Conservation (phyloP, 2,888 invertebrate species). For the Hololepta plana region DNA sequence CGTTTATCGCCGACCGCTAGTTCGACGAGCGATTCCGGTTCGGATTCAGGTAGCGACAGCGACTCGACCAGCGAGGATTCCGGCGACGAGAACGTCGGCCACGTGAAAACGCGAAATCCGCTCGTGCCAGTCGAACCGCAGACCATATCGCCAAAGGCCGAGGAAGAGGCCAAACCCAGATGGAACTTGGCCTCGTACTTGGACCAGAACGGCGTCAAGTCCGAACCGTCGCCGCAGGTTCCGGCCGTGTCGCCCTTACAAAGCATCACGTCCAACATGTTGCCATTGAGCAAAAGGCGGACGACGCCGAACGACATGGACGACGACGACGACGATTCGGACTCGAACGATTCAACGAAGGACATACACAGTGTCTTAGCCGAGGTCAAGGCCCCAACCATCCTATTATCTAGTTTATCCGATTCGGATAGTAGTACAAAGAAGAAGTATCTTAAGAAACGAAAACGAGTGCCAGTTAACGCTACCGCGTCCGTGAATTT, state of each 20-base stretch:
- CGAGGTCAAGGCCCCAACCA: conserved; percentile 23
- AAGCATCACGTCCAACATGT: conserved; percentile 11
- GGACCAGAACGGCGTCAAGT: conserved; percentile 13
- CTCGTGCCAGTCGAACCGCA: conserved; percentile 16
- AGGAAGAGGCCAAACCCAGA: conserved; percentile 28
- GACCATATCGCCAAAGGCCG: conserved; percentile 23
- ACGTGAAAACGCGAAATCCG: conserved; percentile 14
- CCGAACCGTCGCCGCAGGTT: conserved; percentile 10
- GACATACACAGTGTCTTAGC: conserved; percentile 37
- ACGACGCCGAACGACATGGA: background rate
- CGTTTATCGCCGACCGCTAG: conserved; percentile 32
- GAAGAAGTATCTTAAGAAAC: conserved; percentile 11
- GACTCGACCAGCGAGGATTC: conserved; percentile 35
- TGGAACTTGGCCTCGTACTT: conserved; percentile 30
- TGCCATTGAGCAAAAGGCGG: conserved; percentile 11
- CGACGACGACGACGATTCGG: conserved; percentile 19
- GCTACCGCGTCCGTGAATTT: too few species aligned
- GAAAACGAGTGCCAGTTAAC: conserved; percentile 24
- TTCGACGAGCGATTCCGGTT: conserved; percentile 45
- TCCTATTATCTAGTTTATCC: conserved; percentile 39
- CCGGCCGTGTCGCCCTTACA: conserved; percentile 11
- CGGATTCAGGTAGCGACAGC: conserved; percentile 39
- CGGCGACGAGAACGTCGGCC: conserved; percentile 24
- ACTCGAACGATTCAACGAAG: conserved; percentile 33
- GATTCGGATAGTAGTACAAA: conserved; percentile 27